Evolutionary conservation across 2,888 invertebrate genomes (phyloP).

Genomic region (Erebia epiphron): DNA sequence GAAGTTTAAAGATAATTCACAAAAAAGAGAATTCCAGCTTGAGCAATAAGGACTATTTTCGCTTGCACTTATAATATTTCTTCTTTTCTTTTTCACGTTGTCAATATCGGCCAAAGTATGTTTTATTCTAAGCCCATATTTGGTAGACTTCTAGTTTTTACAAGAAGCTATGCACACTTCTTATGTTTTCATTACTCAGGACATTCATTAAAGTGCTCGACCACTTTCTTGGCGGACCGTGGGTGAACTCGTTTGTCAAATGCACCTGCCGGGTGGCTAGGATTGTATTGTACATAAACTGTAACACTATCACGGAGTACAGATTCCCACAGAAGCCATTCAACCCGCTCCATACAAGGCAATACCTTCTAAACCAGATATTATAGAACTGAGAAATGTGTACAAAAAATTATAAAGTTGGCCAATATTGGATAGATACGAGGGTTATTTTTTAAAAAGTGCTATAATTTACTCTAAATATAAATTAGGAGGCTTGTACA

Average conservation of each 20-base stretch:
- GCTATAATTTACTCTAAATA: conserved; percentile 24
- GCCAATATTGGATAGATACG: conserved; percentile 8
- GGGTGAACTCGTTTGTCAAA: conserved; percentile 15
- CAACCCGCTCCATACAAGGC: conserved; percentile 25
- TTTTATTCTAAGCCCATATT: neutral
- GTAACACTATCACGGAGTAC: conserved; percentile 1
- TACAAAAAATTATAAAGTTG: conserved; percentile 30
- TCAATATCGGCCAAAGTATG: neutral
- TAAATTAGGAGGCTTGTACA: conserved; percentile 24
- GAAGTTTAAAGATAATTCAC: no score
- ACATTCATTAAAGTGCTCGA: neutral
- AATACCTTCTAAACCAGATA: conserved; percentile 24
- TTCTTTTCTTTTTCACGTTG: neutral
- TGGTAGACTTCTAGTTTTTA: neutral
- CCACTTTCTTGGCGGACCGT: conserved; percentile 5
- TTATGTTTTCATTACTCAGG: neutral
- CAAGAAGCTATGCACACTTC: neutral
- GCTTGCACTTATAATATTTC: neutral
- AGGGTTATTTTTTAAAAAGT: conserved; percentile 21
- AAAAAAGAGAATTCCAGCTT: no score
- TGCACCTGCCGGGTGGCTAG: conserved; percentile 13
- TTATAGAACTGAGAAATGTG: conserved; percentile 13
- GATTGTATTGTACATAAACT: neutral
- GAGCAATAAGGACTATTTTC: neutral
- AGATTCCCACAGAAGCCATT: conserved; percentile 29